Evolutionary conservation across 2,888 invertebrate species (phyloP).

Genomic region (Drosophila acutilabella): DNA sequence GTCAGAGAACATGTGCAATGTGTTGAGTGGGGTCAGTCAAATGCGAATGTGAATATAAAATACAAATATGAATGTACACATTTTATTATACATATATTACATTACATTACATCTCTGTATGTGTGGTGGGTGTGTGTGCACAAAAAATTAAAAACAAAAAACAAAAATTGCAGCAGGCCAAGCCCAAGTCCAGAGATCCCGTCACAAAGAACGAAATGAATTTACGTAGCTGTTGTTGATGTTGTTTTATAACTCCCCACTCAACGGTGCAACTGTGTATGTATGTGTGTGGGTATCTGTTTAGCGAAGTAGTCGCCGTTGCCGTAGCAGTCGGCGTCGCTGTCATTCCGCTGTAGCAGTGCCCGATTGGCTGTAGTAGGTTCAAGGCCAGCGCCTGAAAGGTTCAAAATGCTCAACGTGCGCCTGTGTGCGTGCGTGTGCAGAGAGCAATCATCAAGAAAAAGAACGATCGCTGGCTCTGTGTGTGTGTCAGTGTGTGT

Average conservation of each 20-base stretch:
- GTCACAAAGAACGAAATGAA: slow-evolving; percentile 49
- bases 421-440: slow-evolving; percentile 14
- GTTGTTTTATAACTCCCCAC: slow-evolving; percentile 59
- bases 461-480: slow-evolving; percentile 18
- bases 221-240: slow-evolving; percentile 40
- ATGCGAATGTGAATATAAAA: slow-evolving; percentile 37
- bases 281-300: slow-evolving; percentile 20
- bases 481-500: background rate
- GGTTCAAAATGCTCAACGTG: slow-evolving; percentile 64
- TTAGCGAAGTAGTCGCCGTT: slow-evolving; percentile 24
- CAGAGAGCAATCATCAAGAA: slow-evolving; percentile 31
- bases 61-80: slow-evolving; percentile 1
- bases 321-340: slow-evolving; percentile 25
- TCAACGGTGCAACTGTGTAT: slow-evolving; percentile 13
- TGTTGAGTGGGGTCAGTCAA: slow-evolving; percentile 77
- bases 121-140: slow-evolving; percentile 40
- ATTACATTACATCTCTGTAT: background rate
- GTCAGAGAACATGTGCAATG: slow-evolving; percentile 62
- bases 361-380: slow-evolving; percentile 68
- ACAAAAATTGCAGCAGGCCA: slow-evolving; percentile 27
- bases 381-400: slow-evolving; percentile 75
- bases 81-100: background rate
- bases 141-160: slow-evolving; percentile 9
- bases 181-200: slow-evolving; percentile 40
- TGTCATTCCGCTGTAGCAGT: slow-evolving; percentile 23